These are phyloP conservation scores for Mormyrops attenuatus DNA, from an alignment of 2,797 vertebrate genomes.

Conservation along the genomic window DNA sequence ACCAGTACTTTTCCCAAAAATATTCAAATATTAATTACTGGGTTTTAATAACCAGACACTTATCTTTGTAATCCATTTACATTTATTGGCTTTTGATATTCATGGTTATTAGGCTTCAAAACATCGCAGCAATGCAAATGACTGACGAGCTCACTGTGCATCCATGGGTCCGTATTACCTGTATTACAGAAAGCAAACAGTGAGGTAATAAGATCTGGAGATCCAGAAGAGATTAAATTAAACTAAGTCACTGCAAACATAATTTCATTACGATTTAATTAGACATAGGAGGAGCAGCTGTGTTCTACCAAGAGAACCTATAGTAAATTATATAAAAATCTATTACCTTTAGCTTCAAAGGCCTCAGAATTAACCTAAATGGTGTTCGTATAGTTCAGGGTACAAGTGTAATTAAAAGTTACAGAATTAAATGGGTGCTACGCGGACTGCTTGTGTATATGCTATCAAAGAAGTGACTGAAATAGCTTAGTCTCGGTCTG, in stretches of 20 bases:
- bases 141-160: background rate
- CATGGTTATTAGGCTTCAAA: slow-evolving; percentile 14
- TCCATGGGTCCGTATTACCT: background rate
- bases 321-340: slow-evolving; percentile 4
- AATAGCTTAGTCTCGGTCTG: background rate
- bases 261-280: slow-evolving; percentile 21
- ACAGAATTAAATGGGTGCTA: background rate
- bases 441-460: background rate
- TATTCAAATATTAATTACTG: background rate
- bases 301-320: slow-evolving; percentile 6
- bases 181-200: slow-evolving; percentile 7
- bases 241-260: slow-evolving; percentile 18
- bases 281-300: slow-evolving; percentile 12
- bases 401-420: background rate
- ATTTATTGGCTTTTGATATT: background rate
- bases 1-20: background rate
- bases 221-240: slow-evolving; percentile 24
- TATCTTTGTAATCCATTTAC: slow-evolving; percentile 11
- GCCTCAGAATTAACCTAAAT: background rate
- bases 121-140: background rate
- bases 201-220: background rate
- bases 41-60: slow-evolving; percentile 13
- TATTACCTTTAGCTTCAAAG: slow-evolving; percentile 16
- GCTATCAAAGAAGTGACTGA: background rate
- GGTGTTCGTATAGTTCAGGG: background rate